Evolutionary conservation across 2,888 invertebrate species (phyloP).

Genomic region (Autographa gamma): DNA sequence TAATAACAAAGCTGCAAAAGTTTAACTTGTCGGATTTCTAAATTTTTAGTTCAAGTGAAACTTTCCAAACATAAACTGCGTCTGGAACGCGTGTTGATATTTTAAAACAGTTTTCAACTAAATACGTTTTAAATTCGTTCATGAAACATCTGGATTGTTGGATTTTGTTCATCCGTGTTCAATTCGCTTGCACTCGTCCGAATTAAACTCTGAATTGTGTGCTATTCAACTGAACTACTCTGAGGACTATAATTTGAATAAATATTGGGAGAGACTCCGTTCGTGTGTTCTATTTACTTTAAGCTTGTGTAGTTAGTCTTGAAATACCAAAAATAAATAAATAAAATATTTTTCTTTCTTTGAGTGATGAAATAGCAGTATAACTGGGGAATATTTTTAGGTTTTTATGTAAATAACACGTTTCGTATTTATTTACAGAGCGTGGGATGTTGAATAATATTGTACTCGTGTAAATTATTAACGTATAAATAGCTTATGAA

Average conservation of each 20-base stretch:
- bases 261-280: neutral
- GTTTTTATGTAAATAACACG: neutral
- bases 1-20: too few relatives aligned
- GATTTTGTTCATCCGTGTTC: conserved; percentile 1
- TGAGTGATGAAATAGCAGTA: neutral
- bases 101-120: neutral
- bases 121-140: neutral
- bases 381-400: neutral
- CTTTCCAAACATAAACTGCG: too few relatives aligned
- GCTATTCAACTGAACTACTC: conserved; percentile 4
- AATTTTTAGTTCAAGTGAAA: too few relatives aligned
- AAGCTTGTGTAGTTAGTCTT: neutral
- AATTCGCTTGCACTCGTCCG: conserved; percentile 3
- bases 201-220: neutral
- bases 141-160: conserved; percentile 1
- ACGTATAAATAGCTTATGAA: too few relatives aligned
- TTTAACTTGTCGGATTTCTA: too few relatives aligned
- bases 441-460: neutral
- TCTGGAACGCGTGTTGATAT: neutral
- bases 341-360: neutral
- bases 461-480: neutral
- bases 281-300: neutral
- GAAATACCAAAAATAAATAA: neutral
- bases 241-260: neutral
- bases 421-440: neutral